These are phyloP conservation scores for Acromyrmex echinatior DNA, from an alignment of 1,140 invertebrate genomes.

Conservation along the genomic window DNA sequence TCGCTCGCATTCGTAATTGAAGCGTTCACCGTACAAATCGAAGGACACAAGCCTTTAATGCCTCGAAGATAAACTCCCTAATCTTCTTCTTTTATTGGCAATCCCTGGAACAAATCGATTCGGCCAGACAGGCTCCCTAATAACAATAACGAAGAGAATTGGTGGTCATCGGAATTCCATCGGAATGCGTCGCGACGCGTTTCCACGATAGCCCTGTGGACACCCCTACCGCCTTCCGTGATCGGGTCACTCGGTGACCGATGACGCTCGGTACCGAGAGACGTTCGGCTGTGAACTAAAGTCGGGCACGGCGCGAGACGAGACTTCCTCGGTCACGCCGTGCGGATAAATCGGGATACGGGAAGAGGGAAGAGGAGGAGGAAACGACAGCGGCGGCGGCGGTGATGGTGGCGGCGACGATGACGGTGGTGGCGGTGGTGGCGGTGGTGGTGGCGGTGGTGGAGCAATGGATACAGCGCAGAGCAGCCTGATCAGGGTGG, in stretches of 20 bases:
- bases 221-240: not conserved
- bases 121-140: no score
- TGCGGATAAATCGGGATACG: constrained; percentile 72
- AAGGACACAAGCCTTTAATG: not conserved
- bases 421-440: no score
- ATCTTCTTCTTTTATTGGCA: no score
- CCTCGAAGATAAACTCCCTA: not conserved
- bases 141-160: not conserved
- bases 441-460: no score
- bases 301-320: constrained; percentile 52
- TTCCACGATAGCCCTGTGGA: constrained; percentile 12
- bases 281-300: constrained; percentile 73
- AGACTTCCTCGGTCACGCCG: constrained; percentile 57
- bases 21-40: constrained; percentile 19
- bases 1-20: not conserved
- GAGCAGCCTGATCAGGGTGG: no score
- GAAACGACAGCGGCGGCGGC: constrained; percentile 8
- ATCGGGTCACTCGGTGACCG: constrained; percentile 28
- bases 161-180: not conserved
- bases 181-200: constrained; percentile 6
- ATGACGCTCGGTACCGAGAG: constrained; percentile 53
- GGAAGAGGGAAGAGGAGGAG: constrained; percentile 9
- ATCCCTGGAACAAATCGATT: no score
- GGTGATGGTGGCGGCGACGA: constrained; percentile 68
- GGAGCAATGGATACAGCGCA: no score